Conservation (phyloP, 2,888 invertebrate genomes). For the Caenorhabditis sp. region DNA sequence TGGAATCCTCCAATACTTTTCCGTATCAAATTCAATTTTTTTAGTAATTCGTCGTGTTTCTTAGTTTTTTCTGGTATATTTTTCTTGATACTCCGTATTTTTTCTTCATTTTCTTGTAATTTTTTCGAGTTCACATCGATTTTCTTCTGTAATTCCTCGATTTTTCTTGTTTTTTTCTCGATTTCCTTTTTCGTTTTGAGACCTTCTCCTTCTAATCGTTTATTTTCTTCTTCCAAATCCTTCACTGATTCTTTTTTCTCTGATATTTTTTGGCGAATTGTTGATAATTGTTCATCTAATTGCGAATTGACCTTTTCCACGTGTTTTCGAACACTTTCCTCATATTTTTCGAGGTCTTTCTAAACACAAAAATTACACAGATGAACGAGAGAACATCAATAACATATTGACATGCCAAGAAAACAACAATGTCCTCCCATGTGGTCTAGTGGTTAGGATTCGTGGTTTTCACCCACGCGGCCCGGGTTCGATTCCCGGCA, state of each 20-base stretch:
- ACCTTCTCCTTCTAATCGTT: slow-evolving; percentile 16
- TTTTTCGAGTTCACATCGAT: neutral
- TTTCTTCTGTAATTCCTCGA: neutral
- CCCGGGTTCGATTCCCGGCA: slow-evolving; percentile 69
- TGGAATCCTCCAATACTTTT: slow-evolving; percentile 14
- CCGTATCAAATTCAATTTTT: slow-evolving; percentile 25
- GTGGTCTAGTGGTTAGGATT: slow-evolving; percentile 69
- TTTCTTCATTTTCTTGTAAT: neutral
- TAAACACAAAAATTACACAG: neutral
- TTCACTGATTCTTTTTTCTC: slow-evolving; percentile 13
- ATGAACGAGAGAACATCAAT: neutral
- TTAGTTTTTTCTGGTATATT: slow-evolving; percentile 1
- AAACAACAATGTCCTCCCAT: slow-evolving; percentile 45
- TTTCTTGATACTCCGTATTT: neutral
- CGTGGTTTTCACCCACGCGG: slow-evolving; percentile 68
- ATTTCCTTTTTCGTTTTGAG: slow-evolving; percentile 14
- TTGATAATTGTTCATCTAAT: slow-evolving; percentile 21
- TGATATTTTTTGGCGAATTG: slow-evolving; percentile 9
- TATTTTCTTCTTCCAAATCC: slow-evolving; percentile 23
- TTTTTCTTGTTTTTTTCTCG: slow-evolving; percentile 11
- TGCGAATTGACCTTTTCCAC: slow-evolving; percentile 30
- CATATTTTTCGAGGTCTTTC: slow-evolving; percentile 33
- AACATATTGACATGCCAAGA: too few species aligned
- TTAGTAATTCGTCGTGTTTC: slow-evolving; percentile 27
- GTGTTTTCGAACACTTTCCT: slow-evolving; percentile 32